Evolutionary conservation across 37 sponge, comb jelly and placozoan species (phyloP), one percentile per base, ranked within the genome.

Genomic region (Hormiphora californensis): DNA sequence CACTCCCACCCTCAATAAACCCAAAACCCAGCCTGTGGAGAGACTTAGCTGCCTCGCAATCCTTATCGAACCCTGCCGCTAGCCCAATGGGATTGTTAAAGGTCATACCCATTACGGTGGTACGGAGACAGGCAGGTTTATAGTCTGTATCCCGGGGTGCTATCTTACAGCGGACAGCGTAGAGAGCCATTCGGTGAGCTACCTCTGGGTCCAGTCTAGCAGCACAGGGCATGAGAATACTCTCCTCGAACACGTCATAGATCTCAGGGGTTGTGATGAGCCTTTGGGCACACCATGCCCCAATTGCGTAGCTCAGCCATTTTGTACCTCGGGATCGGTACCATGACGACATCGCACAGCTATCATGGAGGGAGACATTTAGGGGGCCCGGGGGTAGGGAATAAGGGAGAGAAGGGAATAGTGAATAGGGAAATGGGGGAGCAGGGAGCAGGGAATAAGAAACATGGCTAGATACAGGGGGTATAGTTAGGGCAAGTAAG

Each of bases 31-130:
- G 85, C 9, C 40, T 65, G 12, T 91, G 59, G 85, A 96, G 65
- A 21, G 89, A 92, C 9, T 4, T 1, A 30, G 91, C 89, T 9
- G 92, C 94, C 43, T 92, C 93, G 0, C 90, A 95, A 62, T 96
- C 91, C 40, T 96, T 96, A 55, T 96, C 97, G 85, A 96, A 96
- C 21, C 97, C 97, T 87, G 97, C 97, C 28, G 97, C 92, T 3
- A 96, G 85, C 0, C 97, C 97, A 35, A 96, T 41, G 0, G 97
- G 97, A 85, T 92, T 96, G 63, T 78, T 27, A 27, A 96, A 89
- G 32, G 35, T 2, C 35, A 30, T 4, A 5, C 73, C 73, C 23
- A 87, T 36, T 8, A 87, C 68, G 19, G 88, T 87, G 4, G 68
- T 67, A 5, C 68, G 35, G 8, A 67, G 34, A 21, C 21, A 36